Evolutionary conservation across 2,888 invertebrate species (phyloP).

Genomic region (Ochropacha duplaris): DNA sequence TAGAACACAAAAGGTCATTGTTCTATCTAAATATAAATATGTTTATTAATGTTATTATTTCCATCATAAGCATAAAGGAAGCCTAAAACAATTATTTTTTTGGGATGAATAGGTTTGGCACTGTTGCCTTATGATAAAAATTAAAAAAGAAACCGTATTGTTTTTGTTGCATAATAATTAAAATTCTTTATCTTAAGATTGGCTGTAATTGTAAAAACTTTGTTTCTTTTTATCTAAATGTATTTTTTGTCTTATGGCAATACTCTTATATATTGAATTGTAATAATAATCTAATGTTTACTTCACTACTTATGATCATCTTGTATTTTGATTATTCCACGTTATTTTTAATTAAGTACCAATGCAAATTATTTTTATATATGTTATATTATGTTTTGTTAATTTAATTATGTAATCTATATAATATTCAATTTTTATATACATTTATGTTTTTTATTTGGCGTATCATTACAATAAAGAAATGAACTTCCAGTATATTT

Average conservation of each 20-base stretch:
- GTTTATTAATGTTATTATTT: no score
- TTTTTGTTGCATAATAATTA: no score
- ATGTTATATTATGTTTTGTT: slow-evolving; percentile 29
- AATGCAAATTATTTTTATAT: slow-evolving; percentile 20
- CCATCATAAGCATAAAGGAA: no score
- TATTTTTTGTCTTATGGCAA: neutral
- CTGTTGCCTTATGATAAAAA: neutral
- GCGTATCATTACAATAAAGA: no score
- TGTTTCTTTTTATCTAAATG: no score
- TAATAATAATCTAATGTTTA: neutral
- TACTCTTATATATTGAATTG: neutral
- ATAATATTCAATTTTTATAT: slow-evolving; percentile 11
- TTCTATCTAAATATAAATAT: no score
- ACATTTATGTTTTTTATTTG: slow-evolving; percentile 4
- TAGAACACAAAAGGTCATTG: neutral
- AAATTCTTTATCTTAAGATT: no score
- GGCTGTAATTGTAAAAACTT: no score
- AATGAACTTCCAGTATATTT: no score
- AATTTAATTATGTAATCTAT: slow-evolving; percentile 31
- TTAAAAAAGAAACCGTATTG: neutral
- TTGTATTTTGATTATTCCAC: slow-evolving; percentile 23
- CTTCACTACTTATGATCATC: slow-evolving; percentile 8
- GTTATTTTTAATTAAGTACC: slow-evolving; percentile 2
- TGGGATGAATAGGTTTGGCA: no score
- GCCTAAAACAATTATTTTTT: no score